Conservation (phyloP, 2,797 vertebrate species). For the Gila robusta region DNA sequence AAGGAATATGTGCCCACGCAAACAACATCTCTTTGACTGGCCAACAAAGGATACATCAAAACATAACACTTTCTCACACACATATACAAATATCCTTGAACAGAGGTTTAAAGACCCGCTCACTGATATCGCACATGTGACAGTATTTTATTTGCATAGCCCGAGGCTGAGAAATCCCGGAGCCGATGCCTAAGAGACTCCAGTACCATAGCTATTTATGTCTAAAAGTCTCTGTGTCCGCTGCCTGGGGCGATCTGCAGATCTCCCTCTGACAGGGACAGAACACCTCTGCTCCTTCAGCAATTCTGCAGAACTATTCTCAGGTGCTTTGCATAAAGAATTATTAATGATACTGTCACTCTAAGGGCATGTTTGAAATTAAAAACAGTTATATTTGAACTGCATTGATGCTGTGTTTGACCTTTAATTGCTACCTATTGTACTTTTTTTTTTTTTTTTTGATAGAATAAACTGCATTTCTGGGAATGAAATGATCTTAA, state of each 20-base stretch:
- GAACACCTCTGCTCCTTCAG: constrained; percentile 30
- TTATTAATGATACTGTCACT: constrained; percentile 14
- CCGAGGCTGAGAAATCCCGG: constrained; percentile 27
- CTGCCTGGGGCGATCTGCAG: constrained; percentile 39
- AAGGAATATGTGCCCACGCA: constrained; percentile 47
- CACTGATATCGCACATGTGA: constrained; percentile 18
- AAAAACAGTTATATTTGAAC: not conserved
- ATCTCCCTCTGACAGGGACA: constrained; percentile 21
- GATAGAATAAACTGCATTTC: constrained; percentile 1
- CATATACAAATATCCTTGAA: constrained; percentile 25
- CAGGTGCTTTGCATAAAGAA: constrained; percentile 16
- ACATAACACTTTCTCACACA: constrained; percentile 5
- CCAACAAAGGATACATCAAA: constrained; percentile 32
- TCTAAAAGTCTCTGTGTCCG: constrained; percentile 32
- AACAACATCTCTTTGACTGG: constrained; percentile 35
- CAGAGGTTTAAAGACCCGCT: constrained; percentile 13
- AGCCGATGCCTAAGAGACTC: constrained; percentile 25
- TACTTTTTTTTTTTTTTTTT: not conserved
- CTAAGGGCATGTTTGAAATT: not conserved
- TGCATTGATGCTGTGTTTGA: constrained; percentile 3
- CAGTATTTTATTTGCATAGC: constrained; percentile 48
- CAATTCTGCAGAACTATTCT: constrained; percentile 18
- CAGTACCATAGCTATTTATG: constrained; percentile 40
- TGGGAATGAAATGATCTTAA: not conserved
- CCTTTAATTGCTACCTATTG: not conserved